Percentiles rank a stretch among this genome's conserved stretches.
phyloP scores from a whole-genome alignment of 2,113 vertebrate species.

The Axis porcinus region DNA sequence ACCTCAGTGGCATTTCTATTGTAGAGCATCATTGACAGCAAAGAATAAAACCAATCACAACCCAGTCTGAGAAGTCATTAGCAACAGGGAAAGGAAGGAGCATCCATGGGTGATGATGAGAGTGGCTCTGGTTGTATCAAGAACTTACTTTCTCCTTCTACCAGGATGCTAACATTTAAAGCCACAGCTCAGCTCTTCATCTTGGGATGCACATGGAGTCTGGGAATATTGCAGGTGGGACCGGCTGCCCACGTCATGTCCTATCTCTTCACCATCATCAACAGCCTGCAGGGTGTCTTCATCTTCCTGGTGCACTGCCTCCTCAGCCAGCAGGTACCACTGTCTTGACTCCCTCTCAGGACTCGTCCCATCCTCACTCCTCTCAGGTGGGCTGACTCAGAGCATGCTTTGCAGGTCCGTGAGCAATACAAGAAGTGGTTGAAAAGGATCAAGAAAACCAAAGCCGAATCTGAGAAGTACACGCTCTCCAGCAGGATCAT shows the following conservation, averaged over 20 bases:
- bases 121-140: neutral
- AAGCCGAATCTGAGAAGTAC: neutral
- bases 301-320: conserved; percentile 74
- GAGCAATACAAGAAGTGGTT: conserved; percentile 36
- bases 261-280: conserved; percentile 73
- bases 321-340: conserved; percentile 62
- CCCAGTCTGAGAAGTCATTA: neutral
- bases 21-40: neutral
- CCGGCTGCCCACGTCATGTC: neutral
- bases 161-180: conserved; percentile 69
- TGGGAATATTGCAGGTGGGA: conserved; percentile 63
- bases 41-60: neutral
- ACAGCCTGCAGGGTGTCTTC: conserved; percentile 69
- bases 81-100: neutral
- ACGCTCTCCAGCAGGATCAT: neutral
- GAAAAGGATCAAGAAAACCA: neutral
- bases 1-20: neutral
- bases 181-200: conserved; percentile 63
- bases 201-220: conserved; percentile 70
- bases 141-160: neutral
- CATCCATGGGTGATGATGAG: neutral
- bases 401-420: neutral
- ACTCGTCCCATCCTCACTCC: rapidly evolving
- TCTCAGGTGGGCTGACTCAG: neutral
- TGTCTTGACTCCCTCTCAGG: rapidly evolving